Evolutionary conservation across 2,113 vertebrate species (phyloP).

Genomic region (Nycticorax nycticorax): DNA sequence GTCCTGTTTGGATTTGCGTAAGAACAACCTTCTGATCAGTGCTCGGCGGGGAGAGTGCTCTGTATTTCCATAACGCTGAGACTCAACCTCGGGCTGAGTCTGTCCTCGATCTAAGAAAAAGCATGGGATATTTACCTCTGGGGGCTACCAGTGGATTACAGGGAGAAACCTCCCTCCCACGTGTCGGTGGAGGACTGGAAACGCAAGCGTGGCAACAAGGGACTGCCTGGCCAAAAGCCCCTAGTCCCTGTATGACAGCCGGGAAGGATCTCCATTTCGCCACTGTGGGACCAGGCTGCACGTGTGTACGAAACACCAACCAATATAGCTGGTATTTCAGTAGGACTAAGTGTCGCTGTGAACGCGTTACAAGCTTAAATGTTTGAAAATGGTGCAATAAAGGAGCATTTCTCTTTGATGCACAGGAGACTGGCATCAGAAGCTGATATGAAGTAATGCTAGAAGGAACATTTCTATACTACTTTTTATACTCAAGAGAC

Average conservation of each 20-base stretch:
- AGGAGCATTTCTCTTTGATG: background rate
- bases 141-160: background rate
- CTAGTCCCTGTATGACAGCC: background rate
- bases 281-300: background rate
- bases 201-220: background rate
- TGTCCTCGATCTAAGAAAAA: background rate
- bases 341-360: background rate
- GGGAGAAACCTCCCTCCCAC: background rate
- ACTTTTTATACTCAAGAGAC: background rate
- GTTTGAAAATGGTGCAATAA: background rate
- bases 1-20: background rate
- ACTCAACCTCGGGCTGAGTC: background rate
- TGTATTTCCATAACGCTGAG: background rate
- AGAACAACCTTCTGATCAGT: background rate
- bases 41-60: background rate
- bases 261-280: background rate
- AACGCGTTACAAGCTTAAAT: background rate
- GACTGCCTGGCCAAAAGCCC: background rate
- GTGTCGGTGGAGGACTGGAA: background rate
- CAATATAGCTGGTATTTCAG: background rate
- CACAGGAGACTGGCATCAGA: background rate
- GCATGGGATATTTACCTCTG: background rate
- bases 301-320: fast-evolving
- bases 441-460: background rate
- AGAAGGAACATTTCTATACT: background rate